These are phyloP conservation scores for Melanostoma scalare DNA, from an alignment of 2,888 invertebrate species.

Conservation along the genomic window DNA sequence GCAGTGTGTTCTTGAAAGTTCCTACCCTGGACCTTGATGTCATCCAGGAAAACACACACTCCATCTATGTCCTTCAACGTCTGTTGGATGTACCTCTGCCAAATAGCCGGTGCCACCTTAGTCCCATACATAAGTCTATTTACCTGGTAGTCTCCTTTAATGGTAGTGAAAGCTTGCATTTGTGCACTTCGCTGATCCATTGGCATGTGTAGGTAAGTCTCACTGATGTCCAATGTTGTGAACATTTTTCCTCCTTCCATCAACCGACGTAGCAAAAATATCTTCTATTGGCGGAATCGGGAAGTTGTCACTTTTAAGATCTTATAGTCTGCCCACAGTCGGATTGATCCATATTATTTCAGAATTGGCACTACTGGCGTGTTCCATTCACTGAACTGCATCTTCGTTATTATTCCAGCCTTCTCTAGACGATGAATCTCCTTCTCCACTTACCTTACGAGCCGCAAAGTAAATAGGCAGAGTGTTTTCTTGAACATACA, in stretches of 20 bases:
- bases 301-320: constrained; percentile 7
- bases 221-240: constrained; percentile 7
- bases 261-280: constrained; percentile 11
- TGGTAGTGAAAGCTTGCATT: constrained; percentile 14
- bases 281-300: not conserved
- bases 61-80: not conserved
- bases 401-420: not conserved
- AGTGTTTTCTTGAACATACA: constrained; percentile 2
- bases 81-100: not conserved
- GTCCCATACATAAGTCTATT: constrained; percentile 9
- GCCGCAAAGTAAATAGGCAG: constrained; percentile 9
- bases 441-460: not conserved
- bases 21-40: constrained; percentile 1
- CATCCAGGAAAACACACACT: constrained; percentile 15
- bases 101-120: constrained; percentile 10
- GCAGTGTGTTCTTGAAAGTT: not conserved
- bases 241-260: not conserved
- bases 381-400: constrained; percentile 1
- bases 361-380: constrained; percentile 8
- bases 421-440: not conserved
- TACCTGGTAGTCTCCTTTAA: constrained; percentile 5
- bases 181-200: not conserved
- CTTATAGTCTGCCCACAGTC: constrained; percentile 15
- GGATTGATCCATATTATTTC: constrained; percentile 11
- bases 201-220: constrained; percentile 11